Base-by-base conservation (phyloP, 2,797 vertebrate genomes). In the Centroberyx gerrardi region DNA sequence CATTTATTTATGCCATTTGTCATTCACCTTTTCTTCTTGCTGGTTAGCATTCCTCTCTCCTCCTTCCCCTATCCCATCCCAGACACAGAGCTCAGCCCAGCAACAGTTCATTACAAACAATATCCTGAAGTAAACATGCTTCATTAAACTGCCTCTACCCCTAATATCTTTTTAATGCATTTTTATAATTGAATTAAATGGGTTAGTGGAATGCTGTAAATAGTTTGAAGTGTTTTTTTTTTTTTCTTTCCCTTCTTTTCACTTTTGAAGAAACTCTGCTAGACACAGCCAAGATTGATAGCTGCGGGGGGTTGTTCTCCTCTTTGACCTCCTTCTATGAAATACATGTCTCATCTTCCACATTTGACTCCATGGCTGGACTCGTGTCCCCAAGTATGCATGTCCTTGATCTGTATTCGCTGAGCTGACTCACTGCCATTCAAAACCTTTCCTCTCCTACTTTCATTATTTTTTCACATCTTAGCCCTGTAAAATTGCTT, bases 131-230 rank as follows among this genome's bases (percentile, higher is more conserved):
- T 95, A 94, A 95, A 94, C 94, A 96, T 93, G 95, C 93, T 94
- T 95, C 95, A 96, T 96, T 96, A 95, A 93, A 94, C 94, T 91
- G 93, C 93, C 80, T 93, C 94, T 91, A 83, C 71, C 86, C 87
- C 89, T 96, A 96, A 96, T 96, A 95, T 95, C 94, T 95, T 96
- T 96, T 96, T 96, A 95, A 96, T 96, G 95, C 91, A 95, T 96
- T 95, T 95, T 94, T 95, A 92, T 95, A 95, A 96, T 96, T 96
- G 91, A 96, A 96, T 95, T 94, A 96, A 94, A 96, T 95, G 93
- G 92, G 92, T 93, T 95, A 92, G 90, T 88, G 87, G 77, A 91
- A 92, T 92, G 89, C 92, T 91, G 90, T 92, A 93, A 94, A 94
- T 92, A 93, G 93, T 92, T 91, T 78, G 77, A 92, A 91, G 69